Evolutionary conservation across 2,888 invertebrate genomes (phyloP).

Genomic region (Tipula lateralis): DNA sequence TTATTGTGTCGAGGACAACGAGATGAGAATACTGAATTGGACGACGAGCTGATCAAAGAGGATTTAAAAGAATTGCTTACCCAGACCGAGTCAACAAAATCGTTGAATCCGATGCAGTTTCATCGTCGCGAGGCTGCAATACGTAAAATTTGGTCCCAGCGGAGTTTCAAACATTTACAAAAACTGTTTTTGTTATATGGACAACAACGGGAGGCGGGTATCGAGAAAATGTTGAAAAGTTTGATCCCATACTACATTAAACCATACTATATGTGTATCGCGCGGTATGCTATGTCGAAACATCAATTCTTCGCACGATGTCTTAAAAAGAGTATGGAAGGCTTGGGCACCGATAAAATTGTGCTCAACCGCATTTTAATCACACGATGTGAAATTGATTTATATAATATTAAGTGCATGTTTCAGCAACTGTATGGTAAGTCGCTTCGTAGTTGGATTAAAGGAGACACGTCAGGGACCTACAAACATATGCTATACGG

Average conservation of each 20-base stretch:
- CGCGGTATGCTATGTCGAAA: not conserved
- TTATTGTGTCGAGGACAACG: slow-evolving; percentile 69
- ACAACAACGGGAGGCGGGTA: not conserved
- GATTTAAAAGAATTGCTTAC: not conserved
- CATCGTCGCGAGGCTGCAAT: slow-evolving; percentile 28
- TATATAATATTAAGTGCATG: not conserved
- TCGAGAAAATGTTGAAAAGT: not conserved
- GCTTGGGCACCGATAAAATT: not conserved
- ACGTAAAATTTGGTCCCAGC: slow-evolving; percentile 67
- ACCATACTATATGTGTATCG: not conserved
- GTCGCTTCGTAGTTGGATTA: not conserved
- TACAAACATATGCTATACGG: not conserved
- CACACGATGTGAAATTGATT: slow-evolving; percentile 2
- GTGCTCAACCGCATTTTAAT: not conserved
- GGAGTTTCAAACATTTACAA: slow-evolving; percentile 70
- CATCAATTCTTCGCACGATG: not conserved
- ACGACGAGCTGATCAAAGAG: not conserved
- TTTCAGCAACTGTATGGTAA: not conserved
- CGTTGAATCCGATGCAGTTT: not conserved
- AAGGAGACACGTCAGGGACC: not conserved
- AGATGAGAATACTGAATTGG: slow-evolving; percentile 62
- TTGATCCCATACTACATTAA: not conserved
- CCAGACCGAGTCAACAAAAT: no score
- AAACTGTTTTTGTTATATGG: not conserved
- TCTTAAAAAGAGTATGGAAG: not conserved